Percentiles rank a stretch among this genome's conserved stretches.
These are phyloP conservation scores for Melipona beecheii DNA, from an alignment of 2,888 invertebrate genomes.

Conservation along the genomic window DNA sequence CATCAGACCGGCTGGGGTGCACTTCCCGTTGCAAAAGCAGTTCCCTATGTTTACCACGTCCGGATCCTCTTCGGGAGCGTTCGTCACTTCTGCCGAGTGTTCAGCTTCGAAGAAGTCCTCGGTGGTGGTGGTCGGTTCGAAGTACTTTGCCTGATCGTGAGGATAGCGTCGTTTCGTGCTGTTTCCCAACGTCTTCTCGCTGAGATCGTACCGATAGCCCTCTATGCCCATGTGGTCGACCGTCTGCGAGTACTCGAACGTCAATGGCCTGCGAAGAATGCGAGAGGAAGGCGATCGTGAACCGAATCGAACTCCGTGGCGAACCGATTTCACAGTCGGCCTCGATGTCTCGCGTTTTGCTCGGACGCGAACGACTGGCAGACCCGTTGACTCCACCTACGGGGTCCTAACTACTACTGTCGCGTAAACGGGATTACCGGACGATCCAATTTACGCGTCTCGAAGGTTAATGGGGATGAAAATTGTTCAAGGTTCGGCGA, in stretches of 20 bases:
- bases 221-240: conserved; percentile 85
- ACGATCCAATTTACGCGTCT: conserved; percentile 53
- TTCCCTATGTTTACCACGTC: conserved; percentile 80
- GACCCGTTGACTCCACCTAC: conserved; percentile 13
- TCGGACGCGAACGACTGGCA: neutral
- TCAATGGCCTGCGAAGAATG: conserved; percentile 35
- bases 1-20: conserved; percentile 90
- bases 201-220: conserved; percentile 89
- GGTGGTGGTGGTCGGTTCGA: conserved; percentile 78
- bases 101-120: conserved; percentile 80
- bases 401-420: too few relatives aligned
- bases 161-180: conserved; percentile 78
- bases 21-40: conserved; percentile 91
- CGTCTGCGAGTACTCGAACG: conserved; percentile 67
- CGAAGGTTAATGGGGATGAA: conserved; percentile 44
- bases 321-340: neutral
- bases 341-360: neutral
- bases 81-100: conserved; percentile 59
- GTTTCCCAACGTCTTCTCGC: conserved; percentile 86
- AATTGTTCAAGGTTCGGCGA: conserved; percentile 17
- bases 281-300: neutral
- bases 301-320: neutral
- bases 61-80: conserved; percentile 66
- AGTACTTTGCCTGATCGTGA: conserved; percentile 80
- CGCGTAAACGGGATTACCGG: conserved; percentile 47